phyloP scores from a whole-genome alignment of 1,140 invertebrate species.

The Heliconius congener region DNA sequence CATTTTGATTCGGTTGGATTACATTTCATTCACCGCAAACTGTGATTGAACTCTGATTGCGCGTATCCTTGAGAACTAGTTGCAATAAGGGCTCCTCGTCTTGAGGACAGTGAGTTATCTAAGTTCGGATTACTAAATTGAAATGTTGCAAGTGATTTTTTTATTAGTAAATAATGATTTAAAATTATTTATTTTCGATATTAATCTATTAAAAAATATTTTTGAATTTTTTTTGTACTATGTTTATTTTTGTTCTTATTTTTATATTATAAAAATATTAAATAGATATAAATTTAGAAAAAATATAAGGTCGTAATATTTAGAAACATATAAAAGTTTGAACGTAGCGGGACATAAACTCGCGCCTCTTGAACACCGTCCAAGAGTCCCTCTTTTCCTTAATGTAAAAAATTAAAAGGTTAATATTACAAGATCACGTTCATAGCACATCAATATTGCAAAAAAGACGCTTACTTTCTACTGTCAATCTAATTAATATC shows the following conservation, averaged over 20 bases:
- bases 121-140: neutral
- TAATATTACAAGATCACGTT: neutral
- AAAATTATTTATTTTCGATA: neutral
- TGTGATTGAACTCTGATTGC: constrained; percentile 71
- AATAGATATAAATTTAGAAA: too few relatives aligned
- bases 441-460: neutral
- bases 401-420: neutral
- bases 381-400: too few relatives aligned
- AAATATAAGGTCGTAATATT: too few relatives aligned
- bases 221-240: too few relatives aligned
- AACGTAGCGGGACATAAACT: too few relatives aligned
- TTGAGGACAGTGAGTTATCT: constrained; percentile 29
- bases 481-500: constrained; percentile 9
- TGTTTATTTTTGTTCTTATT: too few relatives aligned
- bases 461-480: neutral
- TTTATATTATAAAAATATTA: too few relatives aligned
- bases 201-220: too few relatives aligned
- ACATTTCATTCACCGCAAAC: constrained; percentile 68
- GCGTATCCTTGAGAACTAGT: constrained; percentile 69
- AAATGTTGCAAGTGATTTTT: neutral
- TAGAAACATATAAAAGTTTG: too few relatives aligned
- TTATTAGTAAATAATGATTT: neutral
- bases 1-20: constrained; percentile 46
- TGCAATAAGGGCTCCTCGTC: constrained; percentile 35
- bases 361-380: too few relatives aligned